Base-by-base conservation (phyloP, 2,888 invertebrate species). In the Podabrus alpinus region DNA sequence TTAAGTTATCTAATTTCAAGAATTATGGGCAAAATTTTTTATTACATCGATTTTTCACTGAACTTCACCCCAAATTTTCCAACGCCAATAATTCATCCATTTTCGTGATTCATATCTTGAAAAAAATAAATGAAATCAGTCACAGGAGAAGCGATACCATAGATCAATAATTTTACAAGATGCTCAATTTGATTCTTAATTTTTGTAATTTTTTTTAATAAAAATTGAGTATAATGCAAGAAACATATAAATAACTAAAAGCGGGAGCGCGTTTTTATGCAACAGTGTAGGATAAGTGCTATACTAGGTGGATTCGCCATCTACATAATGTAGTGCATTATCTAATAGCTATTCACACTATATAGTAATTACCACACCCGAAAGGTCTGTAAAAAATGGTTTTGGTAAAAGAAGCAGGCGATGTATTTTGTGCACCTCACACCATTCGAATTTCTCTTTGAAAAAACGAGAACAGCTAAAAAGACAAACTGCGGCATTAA, bases 291-390 rank as follows among this genome's bases (percentile, higher is more conserved):
- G 72, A 68, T 15, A 29, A 68, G 72, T 61, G 72, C 61, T 72
- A 25, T 64, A n/a, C 16, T 17, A 29, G 68, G 59, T 68, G 68
- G 29, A 61, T 61, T 68, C 67, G 21, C 19, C 62, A 13, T 61
- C 16, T 72, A 61, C 62, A 68, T 72, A 72, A 72, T 72, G 62
- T 72, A 68, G 45, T 68, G 68, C 68, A 72, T 72, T 72, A 72
- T 68, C 29, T 67, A 60, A 72, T 68, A 68, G 72, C 72, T 72
- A 68, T 72, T 61, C 68, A 61, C 72, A 72, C 72, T 67, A 62
- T 72, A 72, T 68, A 72, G 68, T 68, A 72, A 72, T 72, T 72
- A 72, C 61, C 67, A 68, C 29, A 68, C 68, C 45, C 67, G 29
- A 68, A 59, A 62, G 45, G 59, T 25, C 61, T 15, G 29, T 62